Base-by-base conservation (phyloP, 2,888 invertebrate species). In the Andrena bicolor region DNA sequence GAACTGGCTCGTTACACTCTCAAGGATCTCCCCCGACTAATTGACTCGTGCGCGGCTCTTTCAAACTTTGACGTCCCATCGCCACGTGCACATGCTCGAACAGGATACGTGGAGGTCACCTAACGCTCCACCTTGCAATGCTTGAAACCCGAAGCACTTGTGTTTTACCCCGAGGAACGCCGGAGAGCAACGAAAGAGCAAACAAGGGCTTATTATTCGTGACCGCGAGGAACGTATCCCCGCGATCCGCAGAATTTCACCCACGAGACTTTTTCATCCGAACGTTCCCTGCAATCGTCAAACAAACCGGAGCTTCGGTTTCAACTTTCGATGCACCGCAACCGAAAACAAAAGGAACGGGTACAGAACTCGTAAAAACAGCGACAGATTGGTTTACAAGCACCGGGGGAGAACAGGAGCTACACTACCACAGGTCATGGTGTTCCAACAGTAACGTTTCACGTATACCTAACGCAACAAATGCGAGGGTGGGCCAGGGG, bases 11-110 rank as follows among this genome's bases (percentile, higher is more conserved):
- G 65, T 65, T 65, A 65, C 65, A 26, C 23, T n/a, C 65, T 65
- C 58, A 30, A 70, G 69, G 69, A 70, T 58, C 41, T 48, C 28
- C 41, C 35, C n/a, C 58, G 26, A 60, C 70, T 70, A 70, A 70
- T 70, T 60, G 70, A 70, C 70, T 70, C 48, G 60, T 48, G 13
- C 60, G 58, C 13, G 70, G 30, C 70, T 70, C 70, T 60, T 70
- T 70, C 60, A 48, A 70, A 70, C 70, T 70, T 60, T 60, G 41
- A 70, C 60, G 60, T 58, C 30, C 48, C 16, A 48, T 70, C 28
- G 41, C 4, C 13, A 13, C 69, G 28, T 58, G 41, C n/a, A 70
- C n/a, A 3, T 13, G 20, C 20, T 30, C 60, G 7, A 56, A 56
- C 20, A 3, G 23, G 6, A 60, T 30, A 48, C 20, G 20, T 13